A percentile compares a stretch with the other conserved stretches of the same genome.
These are phyloP conservation scores for Barbus barbus DNA, from an alignment of 2,113 vertebrate genomes.

Conservation along the genomic window DNA sequence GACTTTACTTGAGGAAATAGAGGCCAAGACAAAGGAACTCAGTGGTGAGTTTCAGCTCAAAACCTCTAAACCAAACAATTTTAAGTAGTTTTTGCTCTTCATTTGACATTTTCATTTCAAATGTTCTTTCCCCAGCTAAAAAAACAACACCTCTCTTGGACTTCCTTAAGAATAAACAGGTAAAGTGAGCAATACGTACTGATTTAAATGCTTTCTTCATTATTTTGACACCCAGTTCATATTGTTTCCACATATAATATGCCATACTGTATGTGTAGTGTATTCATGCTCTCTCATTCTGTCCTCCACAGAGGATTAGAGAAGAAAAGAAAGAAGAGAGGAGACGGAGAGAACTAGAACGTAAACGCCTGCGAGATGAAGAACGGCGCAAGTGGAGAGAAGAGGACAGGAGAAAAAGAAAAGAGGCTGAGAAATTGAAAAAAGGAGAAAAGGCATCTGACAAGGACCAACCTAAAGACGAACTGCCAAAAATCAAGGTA, in stretches of 20 bases:
- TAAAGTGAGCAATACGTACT: constrained; percentile 65
- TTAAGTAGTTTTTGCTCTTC: background rate
- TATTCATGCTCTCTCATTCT: background rate
- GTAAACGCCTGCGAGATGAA: constrained; percentile 93
- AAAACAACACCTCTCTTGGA: constrained; percentile 96
- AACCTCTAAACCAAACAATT: background rate
- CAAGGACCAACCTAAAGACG: constrained; percentile 89
- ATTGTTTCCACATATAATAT: background rate
- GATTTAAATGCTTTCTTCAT: background rate
- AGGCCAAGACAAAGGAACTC: constrained; percentile 95
- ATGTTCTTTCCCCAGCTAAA: constrained; percentile 79
- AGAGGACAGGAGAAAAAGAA: constrained; percentile 92
- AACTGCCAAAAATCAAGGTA: constrained; percentile 99
- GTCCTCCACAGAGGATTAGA: constrained; percentile 82
- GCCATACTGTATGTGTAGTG: background rate
- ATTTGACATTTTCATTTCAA: background rate
- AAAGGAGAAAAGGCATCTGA: constrained; percentile 84
- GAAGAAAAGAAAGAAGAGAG: constrained; percentile 98
- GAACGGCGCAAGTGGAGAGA: constrained; percentile 98
- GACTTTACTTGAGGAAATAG: constrained; percentile 94
- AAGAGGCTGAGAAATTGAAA: constrained; percentile 92
- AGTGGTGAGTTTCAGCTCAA: constrained; percentile 77
- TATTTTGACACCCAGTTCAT: background rate
- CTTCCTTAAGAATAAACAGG: constrained; percentile 98
- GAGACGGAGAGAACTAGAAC: constrained; percentile 90